Percentiles rank a stretch among this genome's conserved stretches.
Evolutionary conservation across 1,140 invertebrate genomes (phyloP).

Genomic region (Frieseomelitta varia): DNA sequence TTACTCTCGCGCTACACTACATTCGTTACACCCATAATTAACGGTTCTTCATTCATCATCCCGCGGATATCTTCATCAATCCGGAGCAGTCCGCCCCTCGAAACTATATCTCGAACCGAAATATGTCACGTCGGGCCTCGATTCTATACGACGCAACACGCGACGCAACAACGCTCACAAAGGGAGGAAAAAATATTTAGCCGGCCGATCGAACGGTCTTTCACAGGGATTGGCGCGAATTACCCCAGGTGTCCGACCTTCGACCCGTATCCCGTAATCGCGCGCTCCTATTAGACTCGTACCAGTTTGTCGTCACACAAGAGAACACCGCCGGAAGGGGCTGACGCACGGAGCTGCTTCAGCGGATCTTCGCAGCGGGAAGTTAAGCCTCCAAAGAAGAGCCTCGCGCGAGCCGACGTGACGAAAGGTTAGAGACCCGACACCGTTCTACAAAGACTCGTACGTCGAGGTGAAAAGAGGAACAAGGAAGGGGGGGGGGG

Average conservation of each 20-base stretch:
- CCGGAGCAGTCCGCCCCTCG: background rate
- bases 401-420: background rate
- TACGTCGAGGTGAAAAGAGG: background rate
- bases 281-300: background rate
- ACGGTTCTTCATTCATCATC: constrained; percentile 24
- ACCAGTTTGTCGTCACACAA: background rate
- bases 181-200: constrained; percentile 29
- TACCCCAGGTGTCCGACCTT: constrained; percentile 22
- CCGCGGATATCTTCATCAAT: constrained; percentile 7
- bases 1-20: background rate
- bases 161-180: background rate
- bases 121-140: background rate
- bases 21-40: constrained; percentile 19
- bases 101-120: background rate
- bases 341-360: constrained; percentile 44
- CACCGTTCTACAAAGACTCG: background rate
- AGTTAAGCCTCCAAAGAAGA: constrained; percentile 31
- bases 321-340: constrained; percentile 40
- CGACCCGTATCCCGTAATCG: constrained; percentile 11
- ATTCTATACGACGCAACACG: too few species aligned
- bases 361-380: constrained; percentile 52
- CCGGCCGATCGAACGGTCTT: background rate
- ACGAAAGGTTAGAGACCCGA: constrained; percentile 12
- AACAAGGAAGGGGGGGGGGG: too few species aligned
- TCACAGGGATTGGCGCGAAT: constrained; percentile 15